Conservation (phyloP, 2,797 vertebrate species). For the Tenualosa ilisha region DNA sequence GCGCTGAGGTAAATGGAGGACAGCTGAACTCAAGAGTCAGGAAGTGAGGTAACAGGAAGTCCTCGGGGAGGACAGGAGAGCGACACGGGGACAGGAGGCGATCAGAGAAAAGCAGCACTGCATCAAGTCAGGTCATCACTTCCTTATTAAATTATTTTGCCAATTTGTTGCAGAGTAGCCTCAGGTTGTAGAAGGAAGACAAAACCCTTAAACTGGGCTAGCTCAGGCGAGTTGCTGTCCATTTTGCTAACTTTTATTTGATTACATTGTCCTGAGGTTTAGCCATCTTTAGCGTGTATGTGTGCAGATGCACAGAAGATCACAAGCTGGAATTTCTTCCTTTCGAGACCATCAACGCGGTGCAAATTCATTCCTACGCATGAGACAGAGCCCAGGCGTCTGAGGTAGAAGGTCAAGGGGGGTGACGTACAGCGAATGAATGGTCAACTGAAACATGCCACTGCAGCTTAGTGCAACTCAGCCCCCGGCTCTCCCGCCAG, state of each 20-base stretch:
- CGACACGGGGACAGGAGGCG: not conserved
- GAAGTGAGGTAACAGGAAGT: not conserved
- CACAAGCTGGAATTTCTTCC: not conserved
- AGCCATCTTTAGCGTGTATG: not conserved
- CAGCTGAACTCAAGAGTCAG: not conserved
- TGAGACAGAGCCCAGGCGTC: not conserved
- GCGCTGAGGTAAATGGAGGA: not conserved
- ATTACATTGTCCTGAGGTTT: not conserved
- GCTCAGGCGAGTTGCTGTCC: not conserved
- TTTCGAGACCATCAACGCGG: not conserved
- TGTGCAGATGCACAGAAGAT: not conserved
- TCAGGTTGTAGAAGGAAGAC: not conserved
- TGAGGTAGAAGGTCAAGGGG: too few relatives aligned
- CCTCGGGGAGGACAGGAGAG: not conserved
- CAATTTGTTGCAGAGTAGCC: too few relatives aligned
- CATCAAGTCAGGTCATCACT: too few relatives aligned
- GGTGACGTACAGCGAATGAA: too few relatives aligned
- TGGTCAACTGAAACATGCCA: not conserved
- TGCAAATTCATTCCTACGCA: not conserved
- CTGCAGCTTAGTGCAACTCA: not conserved
- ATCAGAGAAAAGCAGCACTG: not conserved
- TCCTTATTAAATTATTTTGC: too few relatives aligned
- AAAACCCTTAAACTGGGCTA: not conserved
- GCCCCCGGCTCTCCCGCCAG: not conserved
- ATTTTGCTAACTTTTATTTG: not conserved